Evolutionary conservation across 2,113 vertebrate species (phyloP).

Genomic region (Austrofundulus limnaeus): DNA sequence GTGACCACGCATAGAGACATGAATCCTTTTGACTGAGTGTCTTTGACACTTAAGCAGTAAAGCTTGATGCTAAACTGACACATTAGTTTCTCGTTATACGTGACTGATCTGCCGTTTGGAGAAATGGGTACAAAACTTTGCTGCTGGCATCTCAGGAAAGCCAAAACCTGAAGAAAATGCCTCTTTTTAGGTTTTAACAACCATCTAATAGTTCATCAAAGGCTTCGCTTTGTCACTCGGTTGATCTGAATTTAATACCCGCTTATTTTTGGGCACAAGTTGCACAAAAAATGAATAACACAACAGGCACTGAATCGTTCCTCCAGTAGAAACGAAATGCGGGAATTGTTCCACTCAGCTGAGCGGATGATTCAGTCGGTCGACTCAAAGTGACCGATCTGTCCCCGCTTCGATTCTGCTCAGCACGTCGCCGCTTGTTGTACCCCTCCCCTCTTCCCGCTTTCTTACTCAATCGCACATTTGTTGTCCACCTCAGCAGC

Average conservation of each 20-base stretch:
- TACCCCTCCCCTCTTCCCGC: slow-evolving; percentile 63
- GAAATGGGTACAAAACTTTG: slow-evolving; percentile 7
- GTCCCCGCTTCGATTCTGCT: slow-evolving; percentile 36
- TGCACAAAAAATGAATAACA: slow-evolving; percentile 40
- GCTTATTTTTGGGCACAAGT: slow-evolving; percentile 31
- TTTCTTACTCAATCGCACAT: slow-evolving; percentile 59
- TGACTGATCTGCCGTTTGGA: slow-evolving; percentile 30
- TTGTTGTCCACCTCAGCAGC: slow-evolving; percentile 66
- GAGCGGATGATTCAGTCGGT: slow-evolving; percentile 73
- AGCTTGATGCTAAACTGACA: slow-evolving; percentile 44
- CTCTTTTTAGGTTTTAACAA: slow-evolving; percentile 19
- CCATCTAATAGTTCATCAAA: slow-evolving; percentile 26
- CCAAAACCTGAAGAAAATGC: background rate
- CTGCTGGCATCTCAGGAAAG: slow-evolving; percentile 7
- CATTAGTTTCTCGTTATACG: slow-evolving; percentile 43
- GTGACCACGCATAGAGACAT: slow-evolving; percentile 58
- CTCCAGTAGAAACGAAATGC: slow-evolving; percentile 17
- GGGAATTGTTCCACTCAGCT: slow-evolving; percentile 56
- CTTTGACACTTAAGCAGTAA: slow-evolving; percentile 26
- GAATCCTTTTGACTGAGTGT: slow-evolving; percentile 45
- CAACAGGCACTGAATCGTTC: slow-evolving; percentile 35
- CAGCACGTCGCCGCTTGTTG: slow-evolving; percentile 33
- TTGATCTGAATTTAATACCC: slow-evolving; percentile 41
- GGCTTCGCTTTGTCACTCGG: slow-evolving; percentile 9
- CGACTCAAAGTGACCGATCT: slow-evolving; percentile 61